Evolutionary conservation across 2,797 vertebrate genomes (phyloP), one percentile per base, ranked within the genome.

Genomic region (Sciaenops ocellatus): DNA sequence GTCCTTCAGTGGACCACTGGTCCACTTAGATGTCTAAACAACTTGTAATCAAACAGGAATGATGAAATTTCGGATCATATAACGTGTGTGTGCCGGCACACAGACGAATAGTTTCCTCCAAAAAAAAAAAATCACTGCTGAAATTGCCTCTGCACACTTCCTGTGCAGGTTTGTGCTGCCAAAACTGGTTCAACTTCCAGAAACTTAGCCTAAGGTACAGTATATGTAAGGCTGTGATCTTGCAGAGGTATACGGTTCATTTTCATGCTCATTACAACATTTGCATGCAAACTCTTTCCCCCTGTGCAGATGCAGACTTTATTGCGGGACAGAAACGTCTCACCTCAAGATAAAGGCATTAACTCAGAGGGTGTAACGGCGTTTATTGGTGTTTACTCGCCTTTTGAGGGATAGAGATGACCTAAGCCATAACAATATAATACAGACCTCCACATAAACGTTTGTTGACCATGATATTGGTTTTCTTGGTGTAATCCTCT

Each of bases 31-130:
- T 56, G 30, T 69, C 18, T 9, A 50, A 64, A 20, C 7, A 59
- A 13, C 71, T 65, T 69, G 20, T 83, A 81, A 86, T 91, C 85
- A 85, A 87, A 87, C 76, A 22, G 26, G 54, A 60, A 44, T 20
- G 78, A 85, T 81, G 62, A 68, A 68, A 75, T 65, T 42, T 55
- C 26, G 20, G 70, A 77, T 82, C 72, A 80, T 61, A 76, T 60
- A 13, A 54, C 54, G 63, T 63, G 48, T 30, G 80, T n/a, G n/a
- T n/a, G n/a, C 51, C 57, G 70, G 56, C 67, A 70, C 74, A 63
- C 69, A 74, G 59, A 62, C 28, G 68, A 82, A 85, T 47, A 34
- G 20, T 48, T 66, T 78, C 71, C 61, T 78, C 22, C 30, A 26
- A 28, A 28, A 28, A 7, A 34, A 34, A 34, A 8, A 38, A 82